Evolutionary conservation across 2,113 vertebrate species (phyloP).

Genomic region (Pluvialis apricaria): DNA sequence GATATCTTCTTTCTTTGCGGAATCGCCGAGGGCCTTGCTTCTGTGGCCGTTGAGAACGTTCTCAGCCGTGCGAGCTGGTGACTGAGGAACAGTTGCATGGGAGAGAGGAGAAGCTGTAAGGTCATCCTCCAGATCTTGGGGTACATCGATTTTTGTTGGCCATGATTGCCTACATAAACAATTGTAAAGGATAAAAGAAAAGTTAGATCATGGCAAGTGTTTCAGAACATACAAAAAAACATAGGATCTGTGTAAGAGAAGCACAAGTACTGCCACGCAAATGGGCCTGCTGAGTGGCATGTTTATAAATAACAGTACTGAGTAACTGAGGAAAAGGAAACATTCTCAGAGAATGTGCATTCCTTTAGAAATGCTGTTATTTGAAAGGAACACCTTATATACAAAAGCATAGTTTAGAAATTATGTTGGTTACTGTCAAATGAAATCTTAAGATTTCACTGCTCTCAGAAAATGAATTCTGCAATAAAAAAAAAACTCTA

Average conservation of each 20-base stretch:
- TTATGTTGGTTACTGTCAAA: not conserved
- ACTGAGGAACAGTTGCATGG: constrained; percentile 83
- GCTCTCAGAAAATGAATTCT: not conserved
- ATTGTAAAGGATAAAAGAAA: not conserved
- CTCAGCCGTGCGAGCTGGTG: constrained; percentile 87
- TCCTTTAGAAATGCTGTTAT: not conserved
- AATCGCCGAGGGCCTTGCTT: constrained; percentile 82
- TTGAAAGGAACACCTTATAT: not conserved
- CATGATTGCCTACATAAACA: constrained; percentile 85
- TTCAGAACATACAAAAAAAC: not conserved
- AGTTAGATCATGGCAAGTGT: not conserved
- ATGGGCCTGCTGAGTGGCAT: not conserved
- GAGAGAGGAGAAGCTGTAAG: constrained; percentile 90
- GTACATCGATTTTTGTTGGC: constrained; percentile 93
- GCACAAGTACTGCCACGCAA: not conserved
- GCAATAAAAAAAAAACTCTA: not conserved
- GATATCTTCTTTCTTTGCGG: constrained; percentile 82
- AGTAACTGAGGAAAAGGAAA: not conserved
- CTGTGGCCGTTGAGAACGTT: constrained; percentile 91
- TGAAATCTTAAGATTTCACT: not conserved
- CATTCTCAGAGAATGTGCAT: not conserved
- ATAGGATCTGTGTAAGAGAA: not conserved
- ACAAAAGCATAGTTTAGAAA: not conserved
- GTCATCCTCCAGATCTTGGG: constrained; percentile 95
- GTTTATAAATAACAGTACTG: not conserved